These are phyloP conservation scores for Eudemis profundana DNA, from an alignment of 2,888 invertebrate species.

Conservation along the genomic window DNA sequence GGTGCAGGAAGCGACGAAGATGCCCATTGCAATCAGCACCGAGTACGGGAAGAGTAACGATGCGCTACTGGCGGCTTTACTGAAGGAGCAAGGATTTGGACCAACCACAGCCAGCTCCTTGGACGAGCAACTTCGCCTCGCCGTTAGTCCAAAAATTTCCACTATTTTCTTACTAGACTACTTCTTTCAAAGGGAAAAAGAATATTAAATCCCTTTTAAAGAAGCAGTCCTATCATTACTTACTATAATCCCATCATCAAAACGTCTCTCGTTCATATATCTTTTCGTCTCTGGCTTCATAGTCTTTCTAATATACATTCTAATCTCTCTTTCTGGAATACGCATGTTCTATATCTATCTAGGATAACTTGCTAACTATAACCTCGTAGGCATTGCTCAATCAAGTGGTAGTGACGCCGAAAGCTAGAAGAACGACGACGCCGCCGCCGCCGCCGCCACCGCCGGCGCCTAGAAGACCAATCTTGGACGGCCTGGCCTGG, in stretches of 20 bases:
- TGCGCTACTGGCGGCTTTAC: slow-evolving; percentile 88
- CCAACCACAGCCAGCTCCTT: slow-evolving; percentile 88
- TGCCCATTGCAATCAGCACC: slow-evolving; percentile 77
- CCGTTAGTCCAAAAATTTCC: slow-evolving; percentile 76
- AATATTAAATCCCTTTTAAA: slow-evolving; percentile 42
- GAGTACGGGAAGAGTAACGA: slow-evolving; percentile 88
- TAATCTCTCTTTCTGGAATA: slow-evolving; percentile 46
- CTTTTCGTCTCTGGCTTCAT: slow-evolving; percentile 41
- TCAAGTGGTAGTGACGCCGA: slow-evolving; percentile 85
- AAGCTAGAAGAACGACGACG: slow-evolving; percentile 75
- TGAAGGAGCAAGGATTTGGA: slow-evolving; percentile 90
- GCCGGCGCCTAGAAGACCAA: slow-evolving; percentile 79
- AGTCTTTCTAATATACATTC: slow-evolving; percentile 45
- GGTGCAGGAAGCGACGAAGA: slow-evolving; percentile 75
- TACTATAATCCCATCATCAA: slow-evolving; percentile 36
- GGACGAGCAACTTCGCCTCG: slow-evolving; percentile 84
- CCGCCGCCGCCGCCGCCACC: slow-evolving; percentile 73
- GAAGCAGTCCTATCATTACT: slow-evolving; percentile 41
- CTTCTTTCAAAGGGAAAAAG: slow-evolving; percentile 39
- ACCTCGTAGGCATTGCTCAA: slow-evolving; percentile 84
- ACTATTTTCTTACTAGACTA: slow-evolving; percentile 47
- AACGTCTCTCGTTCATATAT: slow-evolving; percentile 44
- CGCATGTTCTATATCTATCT: slow-evolving; percentile 52
- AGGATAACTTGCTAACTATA: slow-evolving; percentile 62
- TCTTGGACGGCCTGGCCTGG: slow-evolving; percentile 85